Evolutionary conservation across 2,888 invertebrate species (phyloP).

Genomic region (Xestia sexstrigata): DNA sequence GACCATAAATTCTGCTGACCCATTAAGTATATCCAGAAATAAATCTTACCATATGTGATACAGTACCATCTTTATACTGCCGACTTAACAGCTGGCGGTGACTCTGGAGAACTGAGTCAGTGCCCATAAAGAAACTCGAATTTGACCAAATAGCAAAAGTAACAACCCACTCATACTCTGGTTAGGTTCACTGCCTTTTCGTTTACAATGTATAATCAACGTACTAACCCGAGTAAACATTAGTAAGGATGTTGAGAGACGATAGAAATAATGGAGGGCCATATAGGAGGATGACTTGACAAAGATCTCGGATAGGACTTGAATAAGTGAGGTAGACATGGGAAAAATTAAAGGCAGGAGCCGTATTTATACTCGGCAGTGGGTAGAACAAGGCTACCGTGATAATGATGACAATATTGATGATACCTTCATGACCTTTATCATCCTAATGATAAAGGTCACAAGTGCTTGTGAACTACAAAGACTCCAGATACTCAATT

Average conservation of each 20-base stretch:
- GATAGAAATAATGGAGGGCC: background rate
- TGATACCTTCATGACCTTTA: too few relatives aligned
- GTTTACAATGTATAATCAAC: background rate
- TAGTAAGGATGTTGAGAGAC: background rate
- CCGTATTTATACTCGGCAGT: background rate
- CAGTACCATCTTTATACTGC: slow-evolving; percentile 20
- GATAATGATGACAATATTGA: background rate
- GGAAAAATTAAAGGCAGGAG: background rate
- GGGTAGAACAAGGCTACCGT: background rate
- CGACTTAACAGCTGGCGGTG: slow-evolving; percentile 27
- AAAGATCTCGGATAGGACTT: background rate
- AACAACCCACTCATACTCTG: background rate
- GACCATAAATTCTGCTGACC: slow-evolving; percentile 63
- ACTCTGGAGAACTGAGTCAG: background rate
- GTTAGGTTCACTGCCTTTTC: too few relatives aligned
- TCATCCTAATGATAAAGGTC: too few relatives aligned
- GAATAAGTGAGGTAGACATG: background rate
- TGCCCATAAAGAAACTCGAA: background rate
- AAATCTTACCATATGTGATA: slow-evolving; percentile 49
- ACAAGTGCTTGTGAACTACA: too few relatives aligned
- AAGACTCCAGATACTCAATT: background rate
- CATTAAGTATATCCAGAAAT: slow-evolving; percentile 56
- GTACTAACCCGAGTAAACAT: background rate
- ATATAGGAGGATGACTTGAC: background rate
- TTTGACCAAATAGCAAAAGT: background rate